Conservation (phyloP, 2,888 invertebrate species). For the Geophilus truncorum region DNA sequence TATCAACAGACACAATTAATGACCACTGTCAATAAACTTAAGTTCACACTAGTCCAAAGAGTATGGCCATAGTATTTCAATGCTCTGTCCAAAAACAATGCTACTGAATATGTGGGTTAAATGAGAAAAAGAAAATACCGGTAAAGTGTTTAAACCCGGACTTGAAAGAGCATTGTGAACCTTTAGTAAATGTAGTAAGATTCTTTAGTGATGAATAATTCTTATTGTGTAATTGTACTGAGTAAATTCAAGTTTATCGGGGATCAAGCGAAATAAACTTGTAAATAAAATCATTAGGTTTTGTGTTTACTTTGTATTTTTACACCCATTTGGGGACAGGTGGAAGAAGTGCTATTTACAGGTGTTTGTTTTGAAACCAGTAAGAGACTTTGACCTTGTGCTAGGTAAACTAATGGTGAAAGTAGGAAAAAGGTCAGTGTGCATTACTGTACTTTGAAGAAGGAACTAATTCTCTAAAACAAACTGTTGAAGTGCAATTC, state of each 20-base stretch:
- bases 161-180: background rate
- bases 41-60: background rate
- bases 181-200: background rate
- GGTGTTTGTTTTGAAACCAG: background rate
- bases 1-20: conserved; percentile 18
- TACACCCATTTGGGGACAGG: background rate
- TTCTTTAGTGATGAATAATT: background rate
- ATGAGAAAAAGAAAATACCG: too few species aligned
- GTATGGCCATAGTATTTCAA: conserved; percentile 9
- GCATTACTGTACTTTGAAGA: background rate
- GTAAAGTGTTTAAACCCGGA: background rate
- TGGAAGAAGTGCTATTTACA: background rate
- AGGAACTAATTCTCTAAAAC: background rate
- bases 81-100: background rate
- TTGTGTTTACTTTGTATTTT: too few species aligned
- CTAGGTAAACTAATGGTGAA: background rate
- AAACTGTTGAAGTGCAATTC: background rate
- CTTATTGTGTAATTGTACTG: background rate
- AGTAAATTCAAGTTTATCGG: background rate
- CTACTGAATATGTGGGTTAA: background rate
- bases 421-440: background rate
- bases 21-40: conserved; percentile 1
- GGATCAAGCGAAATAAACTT: too few species aligned
- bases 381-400: background rate
- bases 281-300: too few species aligned